Percentiles rank a stretch among this genome's conserved stretches.
Evolutionary conservation across 2,797 vertebrate genomes (phyloP).

Genomic region (Macrochelys suwanniensis): DNA sequence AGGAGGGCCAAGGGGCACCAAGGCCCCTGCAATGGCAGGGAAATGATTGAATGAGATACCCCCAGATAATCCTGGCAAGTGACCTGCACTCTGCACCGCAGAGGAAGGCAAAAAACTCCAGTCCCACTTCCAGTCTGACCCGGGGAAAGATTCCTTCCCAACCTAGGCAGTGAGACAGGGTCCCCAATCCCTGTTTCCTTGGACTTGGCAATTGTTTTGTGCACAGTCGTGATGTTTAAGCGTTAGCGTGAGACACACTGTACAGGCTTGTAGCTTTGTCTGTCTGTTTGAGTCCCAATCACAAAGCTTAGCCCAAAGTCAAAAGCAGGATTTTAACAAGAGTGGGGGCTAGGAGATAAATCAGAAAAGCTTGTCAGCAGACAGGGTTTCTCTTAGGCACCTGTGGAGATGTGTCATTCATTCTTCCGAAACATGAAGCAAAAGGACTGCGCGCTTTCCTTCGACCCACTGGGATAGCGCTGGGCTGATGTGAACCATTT

Average conservation of each 20-base stretch:
- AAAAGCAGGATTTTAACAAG: neutral
- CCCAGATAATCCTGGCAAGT: too few species aligned
- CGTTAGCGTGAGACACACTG: neutral
- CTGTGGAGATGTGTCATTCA: neutral
- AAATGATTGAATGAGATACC: too few species aligned
- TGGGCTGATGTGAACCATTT: too few species aligned
- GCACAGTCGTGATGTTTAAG: neutral
- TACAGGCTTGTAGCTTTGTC: neutral
- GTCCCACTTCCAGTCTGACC: neutral
- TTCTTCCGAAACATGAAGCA: neutral
- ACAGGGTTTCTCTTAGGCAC: neutral
- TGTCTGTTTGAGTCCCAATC: neutral
- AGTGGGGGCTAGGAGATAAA: neutral
- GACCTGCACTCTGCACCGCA: too few species aligned
- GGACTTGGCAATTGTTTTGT: neutral
- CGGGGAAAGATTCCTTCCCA: neutral
- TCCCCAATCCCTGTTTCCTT: neutral
- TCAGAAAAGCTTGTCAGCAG: neutral
- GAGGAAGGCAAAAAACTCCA: neutral
- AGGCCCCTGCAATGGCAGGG: too few species aligned
- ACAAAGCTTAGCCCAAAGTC: neutral
- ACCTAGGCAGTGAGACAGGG: neutral
- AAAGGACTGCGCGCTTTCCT: neutral
- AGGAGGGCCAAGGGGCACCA: too few species aligned
- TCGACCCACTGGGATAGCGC: neutral